These are phyloP conservation scores for Lerema accius DNA, from an alignment of 1,140 invertebrate genomes.

Conservation along the genomic window DNA sequence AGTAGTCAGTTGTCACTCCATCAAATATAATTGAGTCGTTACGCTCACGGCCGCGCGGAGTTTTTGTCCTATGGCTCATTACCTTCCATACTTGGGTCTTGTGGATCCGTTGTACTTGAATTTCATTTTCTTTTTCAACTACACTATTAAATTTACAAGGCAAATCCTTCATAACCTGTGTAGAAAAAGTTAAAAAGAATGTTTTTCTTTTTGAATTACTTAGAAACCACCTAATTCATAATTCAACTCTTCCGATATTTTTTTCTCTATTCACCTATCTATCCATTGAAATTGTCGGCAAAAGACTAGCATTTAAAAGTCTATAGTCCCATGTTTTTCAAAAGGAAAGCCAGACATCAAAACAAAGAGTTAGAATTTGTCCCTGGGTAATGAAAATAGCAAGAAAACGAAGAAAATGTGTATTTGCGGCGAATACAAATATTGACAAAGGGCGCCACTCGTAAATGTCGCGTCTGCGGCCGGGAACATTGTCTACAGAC, in stretches of 20 bases:
- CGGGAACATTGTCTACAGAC: not conserved
- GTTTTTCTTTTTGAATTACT: too few relatives aligned
- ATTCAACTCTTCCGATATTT: too few relatives aligned
- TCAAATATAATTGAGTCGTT: not conserved
- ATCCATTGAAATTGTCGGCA: not conserved
- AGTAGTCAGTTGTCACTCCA: not conserved
- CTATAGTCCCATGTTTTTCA: not conserved
- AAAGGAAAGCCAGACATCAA: not conserved
- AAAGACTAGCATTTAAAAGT: not conserved
- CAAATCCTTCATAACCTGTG: too few relatives aligned
- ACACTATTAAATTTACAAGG: too few relatives aligned
- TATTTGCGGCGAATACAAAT: not conserved
- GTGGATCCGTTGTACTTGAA: not conserved
- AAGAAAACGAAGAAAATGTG: not conserved
- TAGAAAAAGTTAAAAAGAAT: too few relatives aligned
- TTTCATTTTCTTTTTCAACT: too few relatives aligned
- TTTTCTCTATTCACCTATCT: too few relatives aligned
- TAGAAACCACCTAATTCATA: too few relatives aligned
- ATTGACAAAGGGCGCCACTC: not conserved
- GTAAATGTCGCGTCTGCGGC: not conserved
- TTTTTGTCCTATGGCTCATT: not conserved
- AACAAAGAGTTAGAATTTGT: not conserved
- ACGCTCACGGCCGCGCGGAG: not conserved
- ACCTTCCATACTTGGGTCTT: not conserved
- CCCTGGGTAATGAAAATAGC: not conserved